Evolutionary conservation across 2,888 invertebrate genomes (phyloP).

Genomic region (Metopia argyrocephala): DNA sequence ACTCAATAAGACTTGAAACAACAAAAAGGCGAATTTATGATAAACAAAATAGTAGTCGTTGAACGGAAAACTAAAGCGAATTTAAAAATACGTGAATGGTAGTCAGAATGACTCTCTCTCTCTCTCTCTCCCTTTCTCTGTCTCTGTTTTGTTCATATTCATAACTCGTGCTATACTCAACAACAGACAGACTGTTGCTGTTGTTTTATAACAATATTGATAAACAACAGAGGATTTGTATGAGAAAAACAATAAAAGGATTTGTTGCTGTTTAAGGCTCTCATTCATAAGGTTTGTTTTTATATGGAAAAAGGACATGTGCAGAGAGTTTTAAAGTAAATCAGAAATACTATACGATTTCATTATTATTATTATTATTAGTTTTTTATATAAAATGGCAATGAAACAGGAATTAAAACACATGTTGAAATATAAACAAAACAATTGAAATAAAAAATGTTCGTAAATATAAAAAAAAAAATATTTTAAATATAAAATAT

Average conservation of each 20-base stretch:
- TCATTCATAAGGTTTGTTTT: conserved; percentile 52
- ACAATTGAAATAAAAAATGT: conserved; percentile 26
- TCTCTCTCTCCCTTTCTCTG: too few species aligned
- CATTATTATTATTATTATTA: background rate
- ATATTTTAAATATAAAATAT: background rate
- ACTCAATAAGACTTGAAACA: background rate
- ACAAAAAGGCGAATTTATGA: conserved; percentile 46
- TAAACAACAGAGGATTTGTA: conserved; percentile 3
- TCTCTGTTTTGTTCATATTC: too few species aligned
- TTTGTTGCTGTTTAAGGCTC: conserved; percentile 48
- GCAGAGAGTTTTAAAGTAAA: conserved; percentile 64
- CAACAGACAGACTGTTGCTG: conserved; percentile 63
- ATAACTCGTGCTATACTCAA: conserved; percentile 55
- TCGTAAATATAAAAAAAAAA: background rate
- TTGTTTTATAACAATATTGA: conserved; percentile 49
- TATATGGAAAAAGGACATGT: conserved; percentile 63
- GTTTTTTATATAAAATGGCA: background rate
- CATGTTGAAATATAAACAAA: conserved; percentile 37
- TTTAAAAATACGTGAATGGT: conserved; percentile 21
- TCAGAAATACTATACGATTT: conserved; percentile 3
- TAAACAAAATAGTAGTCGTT: conserved; percentile 23
- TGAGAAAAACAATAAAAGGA: background rate
- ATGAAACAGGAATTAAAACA: conserved; percentile 44
- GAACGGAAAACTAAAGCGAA: conserved; percentile 19
- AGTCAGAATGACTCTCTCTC: conserved; percentile 64